These are phyloP conservation scores for Aurelia sp. DNA, from an alignment of 30 jellyfish, hydroid and myxozoan genomes.

Conservation along the genomic window DNA sequence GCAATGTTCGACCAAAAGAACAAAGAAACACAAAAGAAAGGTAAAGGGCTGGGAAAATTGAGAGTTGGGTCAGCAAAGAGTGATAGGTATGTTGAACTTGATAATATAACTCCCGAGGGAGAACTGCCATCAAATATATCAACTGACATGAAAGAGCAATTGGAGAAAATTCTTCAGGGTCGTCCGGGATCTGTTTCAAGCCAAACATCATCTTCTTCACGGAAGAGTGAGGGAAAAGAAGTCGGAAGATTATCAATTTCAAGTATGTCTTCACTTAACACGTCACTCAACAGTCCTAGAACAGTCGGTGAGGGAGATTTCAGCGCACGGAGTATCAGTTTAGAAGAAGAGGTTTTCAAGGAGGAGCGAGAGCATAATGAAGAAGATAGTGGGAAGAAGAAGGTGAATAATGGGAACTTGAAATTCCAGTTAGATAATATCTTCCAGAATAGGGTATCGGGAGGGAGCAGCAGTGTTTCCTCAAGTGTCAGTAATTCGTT, in stretches of 20 bases:
- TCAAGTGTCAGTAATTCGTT: slow-evolving; percentile 53
- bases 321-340: slow-evolving; percentile 22
- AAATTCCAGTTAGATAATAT: slow-evolving; percentile 50
- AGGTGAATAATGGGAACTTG: slow-evolving; percentile 52
- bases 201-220: slow-evolving; percentile 35
- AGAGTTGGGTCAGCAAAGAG: slow-evolving; percentile 36
- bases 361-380: background rate
- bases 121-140: slow-evolving; percentile 67
- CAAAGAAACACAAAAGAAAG: slow-evolving; percentile 16
- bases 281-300: slow-evolving; percentile 23
- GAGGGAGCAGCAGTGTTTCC: slow-evolving; percentile 35
- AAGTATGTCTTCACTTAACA: slow-evolving; percentile 49
- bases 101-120: slow-evolving; percentile 45
- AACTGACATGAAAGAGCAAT: slow-evolving; percentile 52
- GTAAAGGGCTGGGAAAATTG: slow-evolving; percentile 43
- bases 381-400: background rate
- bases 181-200: slow-evolving; percentile 70
- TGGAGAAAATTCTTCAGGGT: slow-evolving; percentile 62
- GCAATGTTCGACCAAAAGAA: slow-evolving; percentile 49
- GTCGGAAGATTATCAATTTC: slow-evolving; percentile 50
- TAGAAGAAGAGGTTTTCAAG: slow-evolving; percentile 13
- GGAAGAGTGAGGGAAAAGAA: slow-evolving; percentile 42
- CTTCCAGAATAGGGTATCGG: slow-evolving; percentile 45
- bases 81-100: slow-evolving; percentile 66
- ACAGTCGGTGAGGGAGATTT: slow-evolving; percentile 17